Percentiles rank a stretch among this genome's conserved stretches.
Conservation (phyloP, 2,888 invertebrate genomes). For the Temnothorax unifasciatus region DNA sequence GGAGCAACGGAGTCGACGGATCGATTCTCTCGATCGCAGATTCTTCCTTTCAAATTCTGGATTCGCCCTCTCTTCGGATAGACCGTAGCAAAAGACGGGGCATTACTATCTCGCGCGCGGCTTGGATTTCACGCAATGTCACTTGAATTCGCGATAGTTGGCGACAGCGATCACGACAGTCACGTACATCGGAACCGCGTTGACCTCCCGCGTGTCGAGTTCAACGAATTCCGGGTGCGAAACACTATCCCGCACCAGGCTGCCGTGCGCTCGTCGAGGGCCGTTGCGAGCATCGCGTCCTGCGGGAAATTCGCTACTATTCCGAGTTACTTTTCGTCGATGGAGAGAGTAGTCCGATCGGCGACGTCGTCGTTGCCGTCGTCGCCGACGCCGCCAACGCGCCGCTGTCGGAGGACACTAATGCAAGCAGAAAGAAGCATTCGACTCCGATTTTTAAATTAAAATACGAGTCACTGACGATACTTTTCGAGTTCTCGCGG, state of each 20-base stretch:
- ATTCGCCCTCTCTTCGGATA: neutral
- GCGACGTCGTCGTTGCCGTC: conserved; percentile 23
- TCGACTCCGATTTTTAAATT: conserved; percentile 14
- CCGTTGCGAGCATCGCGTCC: conserved; percentile 39
- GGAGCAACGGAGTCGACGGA: neutral
- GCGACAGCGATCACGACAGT: neutral
- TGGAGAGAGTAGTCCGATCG: neutral
- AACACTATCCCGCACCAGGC: conserved; percentile 33
- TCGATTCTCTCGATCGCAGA: neutral
- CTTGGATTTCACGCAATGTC: neutral
- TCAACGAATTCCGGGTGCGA: conserved; percentile 14
- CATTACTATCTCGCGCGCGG: neutral
- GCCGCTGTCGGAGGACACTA: neutral
- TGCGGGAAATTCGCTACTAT: neutral
- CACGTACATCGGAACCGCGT: conserved; percentile 39
- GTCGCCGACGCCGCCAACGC: conserved; percentile 32
- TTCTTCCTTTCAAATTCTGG: neutral
- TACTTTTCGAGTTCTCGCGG: conserved; percentile 13
- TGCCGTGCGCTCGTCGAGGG: conserved; percentile 12
- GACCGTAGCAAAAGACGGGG: conserved; percentile 17
- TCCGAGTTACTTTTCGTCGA: neutral
- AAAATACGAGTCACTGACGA: conserved; percentile 25
- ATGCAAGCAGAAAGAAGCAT: neutral
- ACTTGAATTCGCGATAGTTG: neutral
- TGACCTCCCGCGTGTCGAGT: conserved; percentile 54